Conservation (phyloP, 2,113 vertebrate genomes). For the Microcebus tavaratra region DNA sequence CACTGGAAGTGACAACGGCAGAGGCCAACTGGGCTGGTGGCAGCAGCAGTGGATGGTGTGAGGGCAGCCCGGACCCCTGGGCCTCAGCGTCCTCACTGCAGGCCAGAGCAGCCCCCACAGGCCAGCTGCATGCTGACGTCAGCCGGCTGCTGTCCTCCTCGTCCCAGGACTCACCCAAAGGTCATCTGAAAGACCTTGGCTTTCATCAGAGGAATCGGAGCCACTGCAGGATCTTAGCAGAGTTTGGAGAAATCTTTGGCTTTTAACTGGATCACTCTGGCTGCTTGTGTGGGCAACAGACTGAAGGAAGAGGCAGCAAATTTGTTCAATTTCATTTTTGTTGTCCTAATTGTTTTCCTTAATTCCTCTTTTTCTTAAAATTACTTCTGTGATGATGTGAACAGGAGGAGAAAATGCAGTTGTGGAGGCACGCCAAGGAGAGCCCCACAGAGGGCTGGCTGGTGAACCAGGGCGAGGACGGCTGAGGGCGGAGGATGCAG, state of each 20-base stretch:
- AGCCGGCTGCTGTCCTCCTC: rapidly evolving
- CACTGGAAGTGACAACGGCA: not conserved
- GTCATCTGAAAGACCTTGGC: not conserved
- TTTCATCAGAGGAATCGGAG: not conserved
- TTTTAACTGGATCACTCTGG: not conserved
- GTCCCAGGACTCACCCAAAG: not conserved
- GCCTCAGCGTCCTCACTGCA: rapidly evolving
- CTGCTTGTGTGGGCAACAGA: not conserved
- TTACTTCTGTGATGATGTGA: not conserved
- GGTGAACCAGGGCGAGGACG: not conserved
- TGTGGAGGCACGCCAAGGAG: not conserved
- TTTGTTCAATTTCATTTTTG: not conserved
- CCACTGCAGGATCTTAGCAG: not conserved
- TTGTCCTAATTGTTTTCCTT: not conserved
- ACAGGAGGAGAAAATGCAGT: not conserved
- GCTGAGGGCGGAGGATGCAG: not conserved
- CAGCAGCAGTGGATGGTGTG: rapidly evolving
- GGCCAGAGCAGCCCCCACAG: too few relatives aligned
- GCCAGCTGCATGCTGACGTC: rapidly evolving
- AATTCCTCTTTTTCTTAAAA: not conserved
- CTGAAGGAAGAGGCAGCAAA: not conserved
- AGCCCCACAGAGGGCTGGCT: rapidly evolving
- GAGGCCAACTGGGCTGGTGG: too few relatives aligned
- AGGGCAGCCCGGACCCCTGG: not conserved
- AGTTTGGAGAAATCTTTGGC: not conserved